Evolutionary conservation across 92 coral and sea anemone genomes (phyloP).

Genomic region (Heliopora coerulea): DNA sequence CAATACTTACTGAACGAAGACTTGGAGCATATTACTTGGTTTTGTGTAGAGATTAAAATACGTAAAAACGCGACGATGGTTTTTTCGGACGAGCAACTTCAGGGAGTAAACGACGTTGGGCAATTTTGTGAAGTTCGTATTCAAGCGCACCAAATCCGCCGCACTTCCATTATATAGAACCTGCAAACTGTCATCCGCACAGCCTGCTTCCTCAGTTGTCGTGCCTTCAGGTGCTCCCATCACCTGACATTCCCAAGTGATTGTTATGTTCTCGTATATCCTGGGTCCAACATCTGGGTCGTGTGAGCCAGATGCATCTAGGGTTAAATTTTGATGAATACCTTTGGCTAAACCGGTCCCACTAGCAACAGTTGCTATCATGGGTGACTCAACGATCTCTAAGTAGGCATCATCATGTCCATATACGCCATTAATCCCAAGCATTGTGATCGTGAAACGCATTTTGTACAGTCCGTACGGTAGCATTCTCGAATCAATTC

Average conservation of each 20-base stretch:
- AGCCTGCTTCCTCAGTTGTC: conserved; percentile 14
- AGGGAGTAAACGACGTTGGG: background rate
- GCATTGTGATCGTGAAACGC: conserved; percentile 59
- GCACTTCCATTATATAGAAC: conserved; percentile 8
- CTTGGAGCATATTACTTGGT: background rate
- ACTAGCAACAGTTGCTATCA: conserved; percentile 57
- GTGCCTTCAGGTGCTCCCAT: background rate
- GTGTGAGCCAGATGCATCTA: conserved; percentile 44
- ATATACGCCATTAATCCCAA: conserved; percentile 63
- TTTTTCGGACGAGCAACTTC: background rate
- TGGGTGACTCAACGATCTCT: conserved; percentile 48
- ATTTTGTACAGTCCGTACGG: conserved; percentile 38
- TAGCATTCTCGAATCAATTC: background rate
- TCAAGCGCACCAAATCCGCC: conserved; percentile 4
- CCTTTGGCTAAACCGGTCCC: conserved; percentile 70
- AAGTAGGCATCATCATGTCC: conserved; percentile 52
- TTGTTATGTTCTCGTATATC: conserved; percentile 4
- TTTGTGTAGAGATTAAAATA: conserved; percentile 21
- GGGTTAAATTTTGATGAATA: conserved; percentile 44
- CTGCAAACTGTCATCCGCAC: background rate
- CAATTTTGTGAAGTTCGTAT: background rate
- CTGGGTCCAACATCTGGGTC: conserved; percentile 75
- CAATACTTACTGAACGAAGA: conserved; percentile 7
- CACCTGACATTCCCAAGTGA: conserved; percentile 12
- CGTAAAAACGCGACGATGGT: conserved; percentile 13